Evolutionary conservation across 1,140 invertebrate genomes (phyloP), one percentile per base, ranked within the genome.

Genomic region (Drosophila guanche): DNA sequence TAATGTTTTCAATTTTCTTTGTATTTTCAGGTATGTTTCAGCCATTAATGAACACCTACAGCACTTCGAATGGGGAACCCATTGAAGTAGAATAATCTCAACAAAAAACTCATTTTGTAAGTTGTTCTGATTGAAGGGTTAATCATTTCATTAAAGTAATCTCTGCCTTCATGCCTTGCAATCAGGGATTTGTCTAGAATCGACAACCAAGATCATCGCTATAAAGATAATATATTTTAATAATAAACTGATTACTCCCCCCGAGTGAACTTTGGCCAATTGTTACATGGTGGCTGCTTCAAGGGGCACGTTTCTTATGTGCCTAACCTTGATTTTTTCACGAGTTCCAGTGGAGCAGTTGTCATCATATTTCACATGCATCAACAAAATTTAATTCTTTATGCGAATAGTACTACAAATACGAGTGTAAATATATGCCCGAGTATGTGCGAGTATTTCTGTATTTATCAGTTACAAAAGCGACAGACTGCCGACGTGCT

Each of bases 261-360:
- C 27, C 51, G 43, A 37, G 27, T 66, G 58, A 76, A 73, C 67
- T 68, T 60, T 61, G 54, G 37, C 37, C 54, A 51, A 12, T 37
- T 12, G 12, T 37, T 37, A 37, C 33, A 37, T 37, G 33, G 10
- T 4, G 10, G 8, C 29, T 33, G 29, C 33, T 76, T 66, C 61
- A 46, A 54, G 41, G 56, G 68, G 79, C 79, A 83, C 79, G 79
- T 78, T 84, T 68, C 74, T 66, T 84, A 65, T 74, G 55, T 69
- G 59, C 61, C 59, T 76, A 83, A 83, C 79, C 79, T 83, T 83
- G 79, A 83, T 83, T 83, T 84, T 84, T 83, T 69, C 79, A 60
- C 20, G 48, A 43, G 51, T 63, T 68, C 63, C 33, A 37, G 33
- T 37, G 33, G 33, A 10, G 33, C 33, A 37, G 33, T 71, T 70